These are phyloP conservation scores for Drosophila kikkawai DNA, from an alignment of 1,140 invertebrate species.

Conservation along the genomic window DNA sequence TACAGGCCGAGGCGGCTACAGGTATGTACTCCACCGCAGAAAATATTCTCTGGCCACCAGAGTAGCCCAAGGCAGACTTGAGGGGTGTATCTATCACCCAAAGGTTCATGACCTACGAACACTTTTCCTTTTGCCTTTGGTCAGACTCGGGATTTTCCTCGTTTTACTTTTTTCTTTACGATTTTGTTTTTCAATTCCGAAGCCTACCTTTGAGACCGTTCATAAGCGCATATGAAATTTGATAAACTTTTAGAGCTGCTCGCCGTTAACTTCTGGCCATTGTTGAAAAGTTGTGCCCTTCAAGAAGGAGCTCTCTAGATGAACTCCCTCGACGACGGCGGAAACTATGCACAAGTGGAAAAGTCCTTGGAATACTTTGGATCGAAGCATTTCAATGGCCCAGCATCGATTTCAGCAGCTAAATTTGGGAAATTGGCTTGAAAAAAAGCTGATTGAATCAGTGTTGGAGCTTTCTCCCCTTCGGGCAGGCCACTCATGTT, in stretches of 20 bases:
- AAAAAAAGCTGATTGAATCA: conserved; percentile 14
- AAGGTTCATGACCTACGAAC: conserved; percentile 4
- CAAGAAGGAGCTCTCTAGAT: conserved; percentile 9
- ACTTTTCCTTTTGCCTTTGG: conserved; percentile 3
- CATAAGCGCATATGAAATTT: conserved; percentile 11
- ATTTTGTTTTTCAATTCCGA: not conserved
- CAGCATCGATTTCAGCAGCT: conserved; percentile 7
- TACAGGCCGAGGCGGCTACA: conserved; percentile 80
- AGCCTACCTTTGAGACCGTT: conserved; percentile 5
- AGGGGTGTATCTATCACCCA: not conserved
- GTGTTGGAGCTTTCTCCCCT: not conserved
- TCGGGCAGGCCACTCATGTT: conserved; percentile 26
- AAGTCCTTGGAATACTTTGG: conserved; percentile 9
- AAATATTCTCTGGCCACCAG: not conserved
- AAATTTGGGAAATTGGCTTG: conserved; percentile 16
- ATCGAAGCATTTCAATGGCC: conserved; percentile 2
- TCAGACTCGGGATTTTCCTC: not conserved
- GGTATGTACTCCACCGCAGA: conserved; percentile 58
- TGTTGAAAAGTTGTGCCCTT: conserved; percentile 33
- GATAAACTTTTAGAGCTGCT: conserved; percentile 35
- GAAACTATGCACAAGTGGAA: conserved; percentile 45
- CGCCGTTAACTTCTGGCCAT: conserved; percentile 21
- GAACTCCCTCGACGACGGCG: not conserved
- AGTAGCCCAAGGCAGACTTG: not conserved
- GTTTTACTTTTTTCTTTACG: not conserved